phyloP scores from a whole-genome alignment of 2,888 invertebrate species.

The Eristalis pertinax region DNA sequence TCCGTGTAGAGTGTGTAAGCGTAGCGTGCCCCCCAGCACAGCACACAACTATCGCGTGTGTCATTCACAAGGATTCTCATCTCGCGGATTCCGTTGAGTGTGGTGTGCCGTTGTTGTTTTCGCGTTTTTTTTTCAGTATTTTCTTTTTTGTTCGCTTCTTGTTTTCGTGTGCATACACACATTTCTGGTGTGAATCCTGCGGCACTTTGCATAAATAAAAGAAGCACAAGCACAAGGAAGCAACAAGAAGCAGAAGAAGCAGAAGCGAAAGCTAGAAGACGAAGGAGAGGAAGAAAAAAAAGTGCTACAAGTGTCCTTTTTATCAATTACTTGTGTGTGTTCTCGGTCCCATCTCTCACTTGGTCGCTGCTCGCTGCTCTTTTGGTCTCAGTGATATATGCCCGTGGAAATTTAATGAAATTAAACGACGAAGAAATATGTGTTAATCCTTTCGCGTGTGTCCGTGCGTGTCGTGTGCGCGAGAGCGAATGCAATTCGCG shows the following conservation, averaged over 20 bases:
- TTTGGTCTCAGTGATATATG: constrained; percentile 11
- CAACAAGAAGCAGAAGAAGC: neutral
- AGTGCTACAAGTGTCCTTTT: constrained; percentile 54
- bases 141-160: neutral
- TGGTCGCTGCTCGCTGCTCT: neutral
- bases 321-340: constrained; percentile 11
- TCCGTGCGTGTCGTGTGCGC: constrained; percentile 20
- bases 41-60: constrained; percentile 46
- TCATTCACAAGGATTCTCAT: constrained; percentile 31
- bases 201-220: constrained; percentile 38
- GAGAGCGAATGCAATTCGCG: constrained; percentile 6
- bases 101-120: neutral
- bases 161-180: no score
- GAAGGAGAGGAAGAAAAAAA: neutral
- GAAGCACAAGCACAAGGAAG: neutral
- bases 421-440: constrained; percentile 19
- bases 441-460: constrained; percentile 35
- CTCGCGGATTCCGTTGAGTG: constrained; percentile 24
- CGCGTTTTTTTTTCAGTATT: neutral
- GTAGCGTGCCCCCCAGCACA: constrained; percentile 42
- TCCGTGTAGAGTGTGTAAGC: constrained; percentile 51
- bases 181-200: constrained; percentile 19
- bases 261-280: neutral
- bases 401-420: constrained; percentile 28
- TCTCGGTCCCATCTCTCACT: neutral